Conservation (phyloP, 1,140 invertebrate genomes). For the Aphis gossypii region DNA sequence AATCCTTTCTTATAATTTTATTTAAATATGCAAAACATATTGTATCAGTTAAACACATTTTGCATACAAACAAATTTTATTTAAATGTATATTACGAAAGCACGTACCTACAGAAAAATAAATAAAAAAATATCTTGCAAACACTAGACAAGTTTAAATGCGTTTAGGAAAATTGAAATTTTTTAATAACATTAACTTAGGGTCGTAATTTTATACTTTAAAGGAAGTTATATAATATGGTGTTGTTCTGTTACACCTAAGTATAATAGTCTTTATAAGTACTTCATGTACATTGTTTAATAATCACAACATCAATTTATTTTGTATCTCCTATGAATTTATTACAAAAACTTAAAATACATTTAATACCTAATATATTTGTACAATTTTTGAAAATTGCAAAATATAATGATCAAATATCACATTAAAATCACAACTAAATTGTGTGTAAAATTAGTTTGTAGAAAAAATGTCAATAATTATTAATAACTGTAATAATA, state of each 20-base stretch:
- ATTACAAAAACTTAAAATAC: neutral
- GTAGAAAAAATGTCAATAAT: no score
- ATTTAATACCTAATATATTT: neutral
- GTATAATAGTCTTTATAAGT: neutral
- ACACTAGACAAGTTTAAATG: neutral
- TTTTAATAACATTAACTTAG: neutral
- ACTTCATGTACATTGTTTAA: neutral
- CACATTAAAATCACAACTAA: no score
- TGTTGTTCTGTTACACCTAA: neutral
- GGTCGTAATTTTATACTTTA: neutral
- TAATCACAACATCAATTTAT: neutral
- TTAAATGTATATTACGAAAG: neutral
- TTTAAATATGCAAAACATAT: conserved; percentile 21
- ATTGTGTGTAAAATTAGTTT: no score
- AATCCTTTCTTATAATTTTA: conserved; percentile 5
- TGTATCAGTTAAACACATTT: neutral
- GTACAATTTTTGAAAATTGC: neutral
- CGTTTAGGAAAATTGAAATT: neutral
- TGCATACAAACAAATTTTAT: conserved; percentile 14
- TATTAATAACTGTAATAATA: neutral
- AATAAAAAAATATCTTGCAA: neutral
- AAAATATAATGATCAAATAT: neutral
- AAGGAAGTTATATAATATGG: neutral
- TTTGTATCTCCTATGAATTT: neutral
- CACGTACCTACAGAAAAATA: neutral